Conservation (phyloP, 2,113 vertebrate genomes). For the Arvicanthis niloticus region DNA sequence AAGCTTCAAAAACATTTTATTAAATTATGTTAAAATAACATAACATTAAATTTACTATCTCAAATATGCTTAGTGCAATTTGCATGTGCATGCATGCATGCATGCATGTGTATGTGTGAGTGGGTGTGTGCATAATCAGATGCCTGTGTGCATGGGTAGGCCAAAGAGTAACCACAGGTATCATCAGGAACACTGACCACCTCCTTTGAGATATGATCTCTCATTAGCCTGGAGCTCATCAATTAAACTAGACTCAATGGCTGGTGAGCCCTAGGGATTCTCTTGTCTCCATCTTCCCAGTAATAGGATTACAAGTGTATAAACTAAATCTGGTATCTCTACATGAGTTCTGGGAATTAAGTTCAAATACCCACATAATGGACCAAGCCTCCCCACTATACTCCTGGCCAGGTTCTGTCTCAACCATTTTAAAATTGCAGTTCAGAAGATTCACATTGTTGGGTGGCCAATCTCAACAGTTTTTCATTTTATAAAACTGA, state of each 20-base stretch:
- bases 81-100: neutral
- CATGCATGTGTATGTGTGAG: neutral
- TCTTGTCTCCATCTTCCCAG: neutral
- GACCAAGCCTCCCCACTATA: neutral
- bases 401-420: neutral
- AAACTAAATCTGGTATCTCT: neutral
- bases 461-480: slow-evolving; percentile 16
- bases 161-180: neutral
- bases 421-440: neutral
- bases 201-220: neutral
- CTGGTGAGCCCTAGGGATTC: neutral
- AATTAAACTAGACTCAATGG: neutral
- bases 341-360: neutral
- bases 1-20: neutral
- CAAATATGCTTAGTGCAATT: neutral
- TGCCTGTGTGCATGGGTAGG: neutral
- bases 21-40: neutral
- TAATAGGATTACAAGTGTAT: neutral
- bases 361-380: neutral
- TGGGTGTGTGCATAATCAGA: neutral
- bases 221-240: neutral
- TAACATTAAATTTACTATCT: slow-evolving; percentile 27
- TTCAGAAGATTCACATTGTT: slow-evolving; percentile 41
- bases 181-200: neutral
- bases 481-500: slow-evolving; percentile 49